Percentiles rank a stretch among this genome's conserved stretches.
Conservation (phyloP, 1,140 invertebrate genomes). For the Euglossa dilemma region DNA sequence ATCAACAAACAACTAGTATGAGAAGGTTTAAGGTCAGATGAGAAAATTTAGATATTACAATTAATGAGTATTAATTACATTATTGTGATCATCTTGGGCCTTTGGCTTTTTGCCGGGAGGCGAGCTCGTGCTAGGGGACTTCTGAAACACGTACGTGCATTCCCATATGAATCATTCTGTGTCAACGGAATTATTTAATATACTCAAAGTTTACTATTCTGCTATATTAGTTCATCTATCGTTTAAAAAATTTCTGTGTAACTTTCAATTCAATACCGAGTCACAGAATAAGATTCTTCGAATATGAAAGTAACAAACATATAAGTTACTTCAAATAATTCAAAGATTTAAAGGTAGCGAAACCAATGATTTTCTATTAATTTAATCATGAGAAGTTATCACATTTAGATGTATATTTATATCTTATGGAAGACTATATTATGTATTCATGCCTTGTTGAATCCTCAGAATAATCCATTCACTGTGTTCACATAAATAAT, state of each 20-base stretch:
- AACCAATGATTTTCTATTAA: slow-evolving; percentile 46
- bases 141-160: slow-evolving; percentile 81
- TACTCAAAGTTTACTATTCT: slow-evolving; percentile 28
- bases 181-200: slow-evolving; percentile 46
- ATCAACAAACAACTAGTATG: slow-evolving; percentile 71
- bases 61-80: slow-evolving; percentile 81
- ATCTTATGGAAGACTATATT: slow-evolving; percentile 42
- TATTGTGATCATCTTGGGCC: slow-evolving; percentile 80
- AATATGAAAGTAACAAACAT: slow-evolving; percentile 47
- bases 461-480: slow-evolving; percentile 49
- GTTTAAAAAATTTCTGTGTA: slow-evolving; percentile 20
- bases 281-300: slow-evolving; percentile 55
- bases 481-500: slow-evolving; percentile 42
- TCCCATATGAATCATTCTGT: slow-evolving; percentile 75
- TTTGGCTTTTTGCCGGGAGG: slow-evolving; percentile 80
- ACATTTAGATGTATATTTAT: slow-evolving; percentile 30
- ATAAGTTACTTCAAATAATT: slow-evolving; percentile 41
- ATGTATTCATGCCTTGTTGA: slow-evolving; percentile 49
- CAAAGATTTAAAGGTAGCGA: slow-evolving; percentile 45
- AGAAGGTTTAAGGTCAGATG: slow-evolving; percentile 67
- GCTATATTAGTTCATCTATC: neutral
- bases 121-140: slow-evolving; percentile 80
- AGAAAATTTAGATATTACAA: slow-evolving; percentile 76
- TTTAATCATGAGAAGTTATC: slow-evolving; percentile 36
- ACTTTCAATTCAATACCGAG: slow-evolving; percentile 22